These are phyloP conservation scores for Leptodirus hochenwartii DNA, from an alignment of 2,888 invertebrate genomes.

Conservation along the genomic window DNA sequence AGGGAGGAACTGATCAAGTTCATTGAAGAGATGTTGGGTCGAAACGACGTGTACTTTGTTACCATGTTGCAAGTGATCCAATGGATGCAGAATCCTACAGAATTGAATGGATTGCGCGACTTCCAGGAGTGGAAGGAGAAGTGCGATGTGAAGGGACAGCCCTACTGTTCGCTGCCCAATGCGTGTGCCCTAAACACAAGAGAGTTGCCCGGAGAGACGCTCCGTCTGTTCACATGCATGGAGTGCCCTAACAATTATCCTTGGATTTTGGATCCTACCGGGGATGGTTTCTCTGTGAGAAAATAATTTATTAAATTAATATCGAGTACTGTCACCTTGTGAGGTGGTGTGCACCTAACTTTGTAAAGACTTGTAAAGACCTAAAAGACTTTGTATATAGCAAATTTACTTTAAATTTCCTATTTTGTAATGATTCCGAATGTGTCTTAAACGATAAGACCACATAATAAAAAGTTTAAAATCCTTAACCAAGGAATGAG, in stretches of 20 bases:
- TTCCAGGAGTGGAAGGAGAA: conserved; percentile 94
- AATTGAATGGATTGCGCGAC: conserved; percentile 67
- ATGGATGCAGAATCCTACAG: conserved; percentile 93
- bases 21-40: conserved; percentile 79
- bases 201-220: conserved; percentile 80
- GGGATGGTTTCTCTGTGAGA: conserved; percentile 77
- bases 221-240: conserved; percentile 87
- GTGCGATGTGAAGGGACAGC: conserved; percentile 86
- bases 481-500: too few relatives aligned
- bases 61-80: conserved; percentile 78
- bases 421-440: too few relatives aligned
- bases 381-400: conserved; percentile 15
- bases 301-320: conserved; percentile 49
- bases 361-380: too few relatives aligned
- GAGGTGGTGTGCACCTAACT: too few relatives aligned
- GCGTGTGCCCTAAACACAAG: conserved; percentile 77
- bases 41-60: conserved; percentile 85
- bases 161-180: conserved; percentile 82
- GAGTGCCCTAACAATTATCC: conserved; percentile 92
- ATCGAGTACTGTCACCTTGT: too few relatives aligned
- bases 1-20: conserved; percentile 81
- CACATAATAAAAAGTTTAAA: too few relatives aligned
- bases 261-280: conserved; percentile 87
- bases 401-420: conserved; percentile 10
- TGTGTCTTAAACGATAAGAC: too few relatives aligned